Evolutionary conservation across 2,888 invertebrate genomes (phyloP).

Genomic region (Ophion ventricosus): DNA sequence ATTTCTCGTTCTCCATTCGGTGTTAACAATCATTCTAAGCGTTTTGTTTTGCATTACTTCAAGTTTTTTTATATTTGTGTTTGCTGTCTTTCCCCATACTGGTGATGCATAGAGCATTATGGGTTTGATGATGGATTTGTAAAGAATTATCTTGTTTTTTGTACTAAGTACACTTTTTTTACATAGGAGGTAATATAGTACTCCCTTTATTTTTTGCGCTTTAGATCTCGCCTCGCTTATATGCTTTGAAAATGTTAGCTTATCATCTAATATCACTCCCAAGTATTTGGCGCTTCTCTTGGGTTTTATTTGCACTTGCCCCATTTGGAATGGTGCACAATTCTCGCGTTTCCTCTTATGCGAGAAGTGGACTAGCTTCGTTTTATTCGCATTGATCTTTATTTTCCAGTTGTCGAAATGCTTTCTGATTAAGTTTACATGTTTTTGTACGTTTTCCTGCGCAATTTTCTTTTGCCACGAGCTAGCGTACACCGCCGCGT

Average conservation of each 20-base stretch:
- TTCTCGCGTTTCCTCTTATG: background rate
- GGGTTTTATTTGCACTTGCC: background rate
- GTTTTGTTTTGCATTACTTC: conserved; percentile 46
- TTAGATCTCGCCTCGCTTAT: background rate
- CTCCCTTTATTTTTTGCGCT: conserved; percentile 2
- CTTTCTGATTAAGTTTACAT: background rate
- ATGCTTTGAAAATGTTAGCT: background rate
- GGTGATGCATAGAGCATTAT: conserved; percentile 44
- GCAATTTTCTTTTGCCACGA: background rate
- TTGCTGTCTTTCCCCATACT: conserved; percentile 41
- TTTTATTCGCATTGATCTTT: background rate
- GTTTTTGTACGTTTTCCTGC: background rate
- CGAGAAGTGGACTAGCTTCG: background rate
- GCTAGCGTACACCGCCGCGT: background rate
- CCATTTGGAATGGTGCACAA: background rate
- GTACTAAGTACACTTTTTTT: background rate
- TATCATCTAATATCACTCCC: background rate
- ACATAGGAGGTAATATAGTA: background rate
- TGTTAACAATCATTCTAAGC: conserved; percentile 25
- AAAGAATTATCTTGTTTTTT: conserved; percentile 40
- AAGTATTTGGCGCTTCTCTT: background rate
- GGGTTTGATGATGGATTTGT: conserved; percentile 41
- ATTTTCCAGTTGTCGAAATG: conserved; percentile 3
- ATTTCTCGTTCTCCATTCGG: background rate
- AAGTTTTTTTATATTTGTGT: conserved; percentile 26